phyloP scores from a whole-genome alignment of 2,888 invertebrate species.

The Agrotis segetum region DNA sequence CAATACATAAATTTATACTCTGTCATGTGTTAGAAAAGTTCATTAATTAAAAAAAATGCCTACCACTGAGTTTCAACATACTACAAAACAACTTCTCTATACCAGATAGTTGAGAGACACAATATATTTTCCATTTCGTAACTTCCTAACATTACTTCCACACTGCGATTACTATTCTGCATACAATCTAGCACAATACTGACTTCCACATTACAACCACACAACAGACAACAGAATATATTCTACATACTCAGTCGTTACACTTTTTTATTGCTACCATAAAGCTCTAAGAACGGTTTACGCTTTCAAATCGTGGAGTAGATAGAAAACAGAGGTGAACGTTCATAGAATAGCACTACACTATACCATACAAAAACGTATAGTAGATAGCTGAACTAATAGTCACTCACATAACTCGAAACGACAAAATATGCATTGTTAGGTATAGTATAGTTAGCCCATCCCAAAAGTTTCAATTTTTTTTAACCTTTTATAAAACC shows the following conservation, averaged over 20 bases:
- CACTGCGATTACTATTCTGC: conserved; percentile 19
- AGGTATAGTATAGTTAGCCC: too few relatives aligned
- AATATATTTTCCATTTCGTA: background rate
- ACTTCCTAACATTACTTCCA: background rate
- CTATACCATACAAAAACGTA: background rate
- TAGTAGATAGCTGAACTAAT: too few relatives aligned
- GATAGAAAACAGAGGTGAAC: conserved; percentile 10
- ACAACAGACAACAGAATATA: conserved; percentile 50
- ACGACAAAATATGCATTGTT: too few relatives aligned
- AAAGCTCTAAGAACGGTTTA: conserved; percentile 64
- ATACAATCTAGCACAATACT: conserved; percentile 34
- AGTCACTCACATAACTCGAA: too few relatives aligned
- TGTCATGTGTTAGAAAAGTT: too few relatives aligned
- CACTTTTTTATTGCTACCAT: conserved; percentile 65
- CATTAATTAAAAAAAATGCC: too few relatives aligned
- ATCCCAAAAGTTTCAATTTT: too few relatives aligned
- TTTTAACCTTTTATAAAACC: too few relatives aligned
- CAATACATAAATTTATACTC: too few relatives aligned
- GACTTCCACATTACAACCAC: conserved; percentile 23
- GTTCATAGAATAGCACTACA: background rate
- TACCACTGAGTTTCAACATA: too few relatives aligned
- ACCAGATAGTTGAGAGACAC: background rate
- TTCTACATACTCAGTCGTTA: conserved; percentile 64
- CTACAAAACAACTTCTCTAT: background rate
- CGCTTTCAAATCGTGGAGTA: conserved; percentile 20